Conservation (phyloP, 2,113 vertebrate species). For the Aythya baeri region DNA sequence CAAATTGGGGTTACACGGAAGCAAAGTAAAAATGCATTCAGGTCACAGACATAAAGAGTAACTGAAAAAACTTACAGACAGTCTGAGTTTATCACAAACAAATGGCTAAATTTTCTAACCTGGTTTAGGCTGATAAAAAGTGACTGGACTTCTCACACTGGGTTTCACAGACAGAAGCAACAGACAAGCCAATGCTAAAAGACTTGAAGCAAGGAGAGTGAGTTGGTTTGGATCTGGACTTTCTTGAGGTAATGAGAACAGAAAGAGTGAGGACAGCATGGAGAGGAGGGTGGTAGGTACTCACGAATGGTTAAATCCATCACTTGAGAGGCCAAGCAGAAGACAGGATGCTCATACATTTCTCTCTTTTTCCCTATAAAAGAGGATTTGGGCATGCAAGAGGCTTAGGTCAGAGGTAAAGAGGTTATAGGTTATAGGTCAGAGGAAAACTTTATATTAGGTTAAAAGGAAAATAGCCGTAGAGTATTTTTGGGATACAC, state of each 20-base stretch:
- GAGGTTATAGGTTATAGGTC: constrained; percentile 89
- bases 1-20: constrained; percentile 91
- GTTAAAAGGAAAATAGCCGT: constrained; percentile 83
- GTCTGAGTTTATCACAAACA: constrained; percentile 93
- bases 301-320: constrained; percentile 99
- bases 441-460: constrained; percentile 89
- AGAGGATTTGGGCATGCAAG: constrained; percentile 98
- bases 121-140: constrained; percentile 84
- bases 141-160: constrained; percentile 88
- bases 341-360: constrained; percentile 99
- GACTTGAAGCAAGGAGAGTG: constrained; percentile 85
- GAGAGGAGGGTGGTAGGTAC: constrained; percentile 94
- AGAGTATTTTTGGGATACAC: constrained; percentile 82
- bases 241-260: constrained; percentile 83
- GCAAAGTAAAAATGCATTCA: constrained; percentile 99
- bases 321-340: constrained; percentile 99
- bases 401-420: constrained; percentile 96
- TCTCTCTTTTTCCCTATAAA: constrained; percentile 99
- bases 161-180: constrained; percentile 90
- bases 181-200: constrained; percentile 87
- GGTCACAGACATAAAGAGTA: constrained; percentile 90
- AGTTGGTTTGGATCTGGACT: constrained; percentile 84
- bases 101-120: constrained; percentile 86
- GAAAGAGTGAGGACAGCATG: constrained; percentile 85
- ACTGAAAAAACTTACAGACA: constrained; percentile 88